A percentile compares a stretch with the other conserved stretches of the same genome.
phyloP scores from a whole-genome alignment of 2,888 invertebrate species.

The Drosophila aldrichi region DNA sequence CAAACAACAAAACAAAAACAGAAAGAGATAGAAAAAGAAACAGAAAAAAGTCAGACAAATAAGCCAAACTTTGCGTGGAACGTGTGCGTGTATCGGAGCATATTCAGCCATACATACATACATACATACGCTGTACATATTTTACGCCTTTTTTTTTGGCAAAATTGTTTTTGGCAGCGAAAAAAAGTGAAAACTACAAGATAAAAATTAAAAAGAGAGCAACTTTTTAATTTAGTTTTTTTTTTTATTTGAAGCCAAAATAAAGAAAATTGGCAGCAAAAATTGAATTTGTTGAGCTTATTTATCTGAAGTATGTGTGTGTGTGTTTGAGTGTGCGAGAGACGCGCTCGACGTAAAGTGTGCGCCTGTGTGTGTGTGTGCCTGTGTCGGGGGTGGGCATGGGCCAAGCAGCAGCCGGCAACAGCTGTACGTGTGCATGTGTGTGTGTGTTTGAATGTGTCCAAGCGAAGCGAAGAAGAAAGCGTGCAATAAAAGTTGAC shows the following conservation, averaged over 20 bases:
- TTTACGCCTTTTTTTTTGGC: slow-evolving; percentile 26
- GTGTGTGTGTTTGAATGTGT: slow-evolving; percentile 54
- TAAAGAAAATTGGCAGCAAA: slow-evolving; percentile 68
- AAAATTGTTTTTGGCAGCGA: slow-evolving; percentile 56
- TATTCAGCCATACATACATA: background rate
- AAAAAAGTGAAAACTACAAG: slow-evolving; percentile 72
- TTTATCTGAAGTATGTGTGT: slow-evolving; percentile 21
- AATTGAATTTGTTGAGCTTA: slow-evolving; percentile 35
- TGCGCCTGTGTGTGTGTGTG: slow-evolving; percentile 6
- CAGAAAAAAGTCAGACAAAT: slow-evolving; percentile 43
- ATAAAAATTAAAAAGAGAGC: slow-evolving; percentile 48
- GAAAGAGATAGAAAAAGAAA: slow-evolving; percentile 11
- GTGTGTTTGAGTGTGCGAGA: slow-evolving; percentile 9
- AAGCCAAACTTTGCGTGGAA: slow-evolving; percentile 64
- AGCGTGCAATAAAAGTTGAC: slow-evolving; percentile 73
- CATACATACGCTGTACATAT: slow-evolving; percentile 9
- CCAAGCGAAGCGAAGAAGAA: slow-evolving; percentile 79
- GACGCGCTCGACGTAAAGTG: slow-evolving; percentile 11
- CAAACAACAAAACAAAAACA: slow-evolving; percentile 27
- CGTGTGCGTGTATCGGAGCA: slow-evolving; percentile 58
- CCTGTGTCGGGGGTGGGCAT: slow-evolving; percentile 29
- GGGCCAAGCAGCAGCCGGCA: slow-evolving; percentile 50
- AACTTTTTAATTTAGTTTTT: slow-evolving; percentile 42
- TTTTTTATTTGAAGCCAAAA: slow-evolving; percentile 32
- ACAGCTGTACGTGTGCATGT: slow-evolving; percentile 34